Evolutionary conservation across 2,888 invertebrate species (phyloP), one percentile per base, ranked within the genome.

Genomic region (Strigamia crassipes): DNA sequence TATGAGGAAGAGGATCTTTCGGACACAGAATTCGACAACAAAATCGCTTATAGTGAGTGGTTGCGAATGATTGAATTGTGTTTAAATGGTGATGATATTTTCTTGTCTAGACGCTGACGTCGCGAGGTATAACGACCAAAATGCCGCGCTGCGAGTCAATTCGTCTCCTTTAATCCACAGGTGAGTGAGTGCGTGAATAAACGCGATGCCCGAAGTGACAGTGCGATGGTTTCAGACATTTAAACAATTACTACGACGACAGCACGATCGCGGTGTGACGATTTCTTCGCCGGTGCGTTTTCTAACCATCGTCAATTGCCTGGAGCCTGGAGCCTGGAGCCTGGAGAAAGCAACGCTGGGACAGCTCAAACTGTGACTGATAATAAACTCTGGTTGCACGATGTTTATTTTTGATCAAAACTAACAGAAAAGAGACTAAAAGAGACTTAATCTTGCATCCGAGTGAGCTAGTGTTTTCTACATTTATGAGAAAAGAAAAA

Each of bases 1-100:
- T 79, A 79, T 21, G 79, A 79, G 38, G 79, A 79, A 21, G 79
- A 79, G 42, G 79, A 79, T 42, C n/a, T 79, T 18, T 79, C 79
- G 0, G 79, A 79, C 10, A 18, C 42, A 41, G 79, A 79, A 42
- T 41, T 27, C 42, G 79, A 79, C 18, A 56, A 18, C 78, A 77
- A 77, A 27, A 38, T 21, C 8, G 38, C 38, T 77, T 77, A 77
- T 18, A 77, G 78, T 77, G 38, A 77, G 78, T n/a, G n/a, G n/a
- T n/a, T n/a, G n/a, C n/a, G n/a, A 5, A 31, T 10, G 5, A n/a
- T 56, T 56, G n/a, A 56, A n/a, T 3, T 56, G 1, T 9, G n/a
- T n/a, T n/a, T n/a, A n/a, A n/a, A n/a, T 18, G 21, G 10, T 10
- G 38, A 2, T 9, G 6, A 38, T n/a, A 15, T 46, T 5, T n/a